Evolutionary conservation across 92 coral and sea anemone genomes (phyloP).

Genomic region (Paramuricea clavata): DNA sequence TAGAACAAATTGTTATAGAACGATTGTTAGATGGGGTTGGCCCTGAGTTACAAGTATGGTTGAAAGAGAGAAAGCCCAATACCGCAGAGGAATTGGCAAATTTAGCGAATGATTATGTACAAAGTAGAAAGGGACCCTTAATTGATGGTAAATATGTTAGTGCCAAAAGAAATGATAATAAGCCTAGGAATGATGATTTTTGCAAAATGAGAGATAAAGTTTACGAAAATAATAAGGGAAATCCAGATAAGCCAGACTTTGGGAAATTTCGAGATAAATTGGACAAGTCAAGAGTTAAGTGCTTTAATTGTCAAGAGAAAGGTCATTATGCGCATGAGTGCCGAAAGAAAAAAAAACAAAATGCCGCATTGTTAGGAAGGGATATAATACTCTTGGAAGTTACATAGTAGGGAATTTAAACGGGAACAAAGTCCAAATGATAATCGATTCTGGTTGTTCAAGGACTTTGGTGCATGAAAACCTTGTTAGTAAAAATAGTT

Average conservation of each 20-base stretch:
- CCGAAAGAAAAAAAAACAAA: conserved; percentile 37
- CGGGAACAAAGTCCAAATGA: conserved; percentile 53
- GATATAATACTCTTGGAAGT: conserved; percentile 11
- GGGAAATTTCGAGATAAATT: not conserved
- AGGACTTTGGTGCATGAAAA: conserved; percentile 62
- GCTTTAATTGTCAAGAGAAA: too few relatives aligned
- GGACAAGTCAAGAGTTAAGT: too few relatives aligned
- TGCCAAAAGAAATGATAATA: conserved; percentile 2
- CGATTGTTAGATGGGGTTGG: conserved; percentile 71
- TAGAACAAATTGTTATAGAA: conserved; percentile 66
- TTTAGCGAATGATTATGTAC: conserved; percentile 68
- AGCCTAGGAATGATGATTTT: not conserved
- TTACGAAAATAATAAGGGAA: not conserved
- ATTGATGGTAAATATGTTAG: conserved; percentile 63
- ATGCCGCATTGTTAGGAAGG: conserved; percentile 29
- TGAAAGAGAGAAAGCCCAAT: conserved; percentile 60
- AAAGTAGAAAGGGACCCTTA: conserved; percentile 73
- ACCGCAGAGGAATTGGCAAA: conserved; percentile 69
- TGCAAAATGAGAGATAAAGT: conserved; percentile 2
- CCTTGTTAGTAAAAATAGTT: conserved; percentile 10
- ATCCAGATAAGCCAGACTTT: not conserved
- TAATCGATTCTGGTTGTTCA: conserved; percentile 65
- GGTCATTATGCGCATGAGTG: too few relatives aligned
- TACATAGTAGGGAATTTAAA: conserved; percentile 11
- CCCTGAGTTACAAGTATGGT: conserved; percentile 69